Base-by-base conservation (phyloP, 2,113 vertebrate genomes). In the Gobius niger region DNA sequence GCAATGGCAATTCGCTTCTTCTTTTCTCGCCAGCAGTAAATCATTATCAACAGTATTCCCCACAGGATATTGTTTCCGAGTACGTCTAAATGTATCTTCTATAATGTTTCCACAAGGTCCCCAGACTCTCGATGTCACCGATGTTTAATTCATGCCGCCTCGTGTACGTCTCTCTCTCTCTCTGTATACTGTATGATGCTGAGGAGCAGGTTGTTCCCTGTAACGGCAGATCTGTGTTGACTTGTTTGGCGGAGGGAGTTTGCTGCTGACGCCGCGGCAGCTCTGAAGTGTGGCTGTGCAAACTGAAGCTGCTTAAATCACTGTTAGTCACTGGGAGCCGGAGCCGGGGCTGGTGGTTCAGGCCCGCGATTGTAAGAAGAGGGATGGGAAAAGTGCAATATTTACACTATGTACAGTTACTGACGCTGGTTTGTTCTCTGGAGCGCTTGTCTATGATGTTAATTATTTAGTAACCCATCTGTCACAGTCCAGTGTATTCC, bases 321-420 rank as follows among this genome's bases (percentile, higher is more conserved):
- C 64, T 10, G 51, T 72, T 76, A 68, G 69, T 78, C 82, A 1
- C 65, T 65, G 11, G 1, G 68, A 65, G 52, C 52, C 14, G 49
- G 69, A 19, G 64, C 14, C 11, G 50, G 51, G 2, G 18, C 4
- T 1, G 11, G 16, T 7, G 0, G 2, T 0, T 13, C 19, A 4
- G 9, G 10, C 1, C 10, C 7, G 54, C 9, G 7, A 7, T 13
- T 11, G 1, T 5, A 9, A 12, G 6, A 3, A 41, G 2, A 15
- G 12, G 13, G 18, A 14, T 14, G 13, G 47, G 12, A 1, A 5
- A 11, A 49, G 2, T 49, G 24, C 24, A 34, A 34, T 34, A 34
- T 34, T 34, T 34, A 34, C 24, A 34, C 24, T 34, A 34, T 34
- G 24, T 34, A 34, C 24, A 34, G 24, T 34, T 34, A 34, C 24